Evolutionary conservation across 2,888 invertebrate genomes (phyloP).

Genomic region (Agelastica alni): DNA sequence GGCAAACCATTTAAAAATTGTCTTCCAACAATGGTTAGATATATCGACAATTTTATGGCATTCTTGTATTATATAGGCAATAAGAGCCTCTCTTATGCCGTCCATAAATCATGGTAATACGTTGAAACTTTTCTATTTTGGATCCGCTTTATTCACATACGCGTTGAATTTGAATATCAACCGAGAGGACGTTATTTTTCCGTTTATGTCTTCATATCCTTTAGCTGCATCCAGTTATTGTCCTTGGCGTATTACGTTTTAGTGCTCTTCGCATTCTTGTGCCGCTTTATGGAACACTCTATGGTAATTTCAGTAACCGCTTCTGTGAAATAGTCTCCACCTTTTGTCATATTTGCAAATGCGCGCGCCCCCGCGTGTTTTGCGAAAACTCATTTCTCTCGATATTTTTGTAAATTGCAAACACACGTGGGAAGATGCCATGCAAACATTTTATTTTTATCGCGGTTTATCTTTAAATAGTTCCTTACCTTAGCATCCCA

Average conservation of each 20-base stretch:
- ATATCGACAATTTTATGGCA: slow-evolving; percentile 19
- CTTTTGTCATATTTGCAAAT: slow-evolving; percentile 38
- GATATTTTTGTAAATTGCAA: slow-evolving; percentile 2
- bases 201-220: slow-evolving; percentile 56
- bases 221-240: slow-evolving; percentile 53
- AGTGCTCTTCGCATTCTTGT: slow-evolving; percentile 44
- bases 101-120: slow-evolving; percentile 34
- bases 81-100: slow-evolving; percentile 25
- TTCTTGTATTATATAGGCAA: slow-evolving; percentile 26
- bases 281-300: slow-evolving; percentile 43
- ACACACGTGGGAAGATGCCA: too few relatives aligned
- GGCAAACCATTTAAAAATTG: background rate
- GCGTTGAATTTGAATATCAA: slow-evolving; percentile 50
- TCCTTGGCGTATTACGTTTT: slow-evolving; percentile 53
- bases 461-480: too few relatives aligned
- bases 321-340: slow-evolving; percentile 42
- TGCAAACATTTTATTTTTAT: too few relatives aligned
- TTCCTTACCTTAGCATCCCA: too few relatives aligned
- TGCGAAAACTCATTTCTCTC: slow-evolving; percentile 3
- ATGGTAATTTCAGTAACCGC: slow-evolving; percentile 47
- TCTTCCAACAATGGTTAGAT: slow-evolving; percentile 15
- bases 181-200: slow-evolving; percentile 50
- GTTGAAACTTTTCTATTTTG: slow-evolving; percentile 34
- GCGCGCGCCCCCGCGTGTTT: slow-evolving; percentile 2
- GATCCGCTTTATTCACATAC: slow-evolving; percentile 43